phyloP scores from a whole-genome alignment of 2,113 vertebrate genomes.

The Sterna hirundo region DNA sequence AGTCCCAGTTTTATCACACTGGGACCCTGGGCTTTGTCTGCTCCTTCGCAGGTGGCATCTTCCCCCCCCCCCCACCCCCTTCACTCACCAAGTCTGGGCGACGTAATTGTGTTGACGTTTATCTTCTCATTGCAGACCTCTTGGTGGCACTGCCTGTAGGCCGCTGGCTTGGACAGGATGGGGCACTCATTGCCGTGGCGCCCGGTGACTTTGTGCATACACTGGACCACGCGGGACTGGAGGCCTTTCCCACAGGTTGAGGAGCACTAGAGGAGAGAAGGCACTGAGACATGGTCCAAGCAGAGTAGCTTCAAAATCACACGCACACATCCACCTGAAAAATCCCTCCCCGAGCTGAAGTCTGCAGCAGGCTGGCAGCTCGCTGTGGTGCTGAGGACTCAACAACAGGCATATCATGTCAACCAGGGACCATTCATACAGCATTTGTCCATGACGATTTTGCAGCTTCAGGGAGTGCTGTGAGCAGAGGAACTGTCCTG shows the following conservation, averaged over 20 bases:
- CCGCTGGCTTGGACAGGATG: constrained; percentile 78
- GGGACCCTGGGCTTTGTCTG: not conserved
- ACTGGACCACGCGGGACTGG: constrained; percentile 95
- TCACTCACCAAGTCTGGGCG: constrained; percentile 90
- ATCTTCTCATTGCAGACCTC: constrained; percentile 87
- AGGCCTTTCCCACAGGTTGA: constrained; percentile 93
- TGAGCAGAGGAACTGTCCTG: not conserved
- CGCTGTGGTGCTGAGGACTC: not conserved
- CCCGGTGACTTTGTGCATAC: constrained; percentile 95
- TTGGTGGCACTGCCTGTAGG: constrained; percentile 91
- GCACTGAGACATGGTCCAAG: not conserved
- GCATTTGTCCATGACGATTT: not conserved
- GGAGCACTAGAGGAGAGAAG: constrained; percentile 84
- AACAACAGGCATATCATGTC: rapidly evolving
- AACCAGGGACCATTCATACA: not conserved
- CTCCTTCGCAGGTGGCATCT: not conserved
- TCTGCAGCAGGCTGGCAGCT: not conserved
- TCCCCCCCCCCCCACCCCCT: not conserved
- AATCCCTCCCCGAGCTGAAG: not conserved
- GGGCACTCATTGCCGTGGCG: constrained; percentile 92
- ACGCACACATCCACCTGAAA: not conserved
- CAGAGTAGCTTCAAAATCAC: not conserved
- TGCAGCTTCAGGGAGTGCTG: not conserved
- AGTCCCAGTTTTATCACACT: not conserved
- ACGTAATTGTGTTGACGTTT: constrained; percentile 95